phyloP scores from a whole-genome alignment of 2,113 vertebrate genomes.

The Pionites leucogaster region DNA sequence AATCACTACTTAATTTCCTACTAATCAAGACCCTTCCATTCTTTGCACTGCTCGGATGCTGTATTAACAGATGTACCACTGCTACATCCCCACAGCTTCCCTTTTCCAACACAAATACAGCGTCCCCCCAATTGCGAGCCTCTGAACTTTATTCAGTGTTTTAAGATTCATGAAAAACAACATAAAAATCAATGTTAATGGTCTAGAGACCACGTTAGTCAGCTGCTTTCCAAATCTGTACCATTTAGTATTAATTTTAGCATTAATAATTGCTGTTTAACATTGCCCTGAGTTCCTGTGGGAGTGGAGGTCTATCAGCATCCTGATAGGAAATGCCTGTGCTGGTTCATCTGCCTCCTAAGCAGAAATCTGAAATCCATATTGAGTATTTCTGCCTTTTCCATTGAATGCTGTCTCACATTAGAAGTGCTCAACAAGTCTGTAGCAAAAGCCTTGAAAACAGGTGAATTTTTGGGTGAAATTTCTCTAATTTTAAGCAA shows the following conservation, averaged over 20 bases:
- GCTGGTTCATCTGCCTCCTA: background rate
- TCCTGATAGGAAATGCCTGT: rapidly evolving
- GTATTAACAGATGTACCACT: rapidly evolving
- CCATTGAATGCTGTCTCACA: rapidly evolving
- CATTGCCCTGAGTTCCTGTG: background rate
- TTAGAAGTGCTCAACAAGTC: background rate
- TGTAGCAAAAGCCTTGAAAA: background rate
- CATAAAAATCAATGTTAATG: background rate
- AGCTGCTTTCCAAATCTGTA: background rate
- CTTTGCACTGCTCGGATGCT: background rate
- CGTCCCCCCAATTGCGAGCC: rapidly evolving
- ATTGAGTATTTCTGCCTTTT: background rate
- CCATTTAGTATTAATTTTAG: background rate
- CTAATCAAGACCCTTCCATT: rapidly evolving
- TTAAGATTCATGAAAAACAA: background rate
- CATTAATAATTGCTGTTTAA: background rate
- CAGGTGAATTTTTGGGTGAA: background rate
- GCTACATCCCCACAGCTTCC: background rate
- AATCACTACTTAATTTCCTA: background rate
- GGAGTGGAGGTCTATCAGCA: background rate
- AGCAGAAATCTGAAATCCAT: background rate
- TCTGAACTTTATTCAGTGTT: background rate
- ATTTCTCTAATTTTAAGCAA: background rate
- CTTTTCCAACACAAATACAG: background rate
- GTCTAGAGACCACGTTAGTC: background rate